Base-by-base conservation (phyloP, 2,113 vertebrate species). In the Pachypanchax playfairii region DNA sequence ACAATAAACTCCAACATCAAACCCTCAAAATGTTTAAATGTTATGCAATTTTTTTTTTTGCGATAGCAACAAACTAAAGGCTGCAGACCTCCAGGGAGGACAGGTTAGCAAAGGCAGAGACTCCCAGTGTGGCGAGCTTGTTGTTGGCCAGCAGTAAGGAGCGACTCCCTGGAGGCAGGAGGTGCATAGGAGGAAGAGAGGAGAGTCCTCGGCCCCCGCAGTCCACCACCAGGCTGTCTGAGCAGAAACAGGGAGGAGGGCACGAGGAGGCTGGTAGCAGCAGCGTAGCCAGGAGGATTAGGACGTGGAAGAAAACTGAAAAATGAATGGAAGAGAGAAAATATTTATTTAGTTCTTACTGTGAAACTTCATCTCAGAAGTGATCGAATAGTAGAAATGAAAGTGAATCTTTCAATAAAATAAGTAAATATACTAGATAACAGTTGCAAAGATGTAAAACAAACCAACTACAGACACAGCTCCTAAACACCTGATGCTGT, bases 111-210 rank as follows among this genome's bases (percentile, higher is more conserved):
- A 99, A 96, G 38, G 94, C 91, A 25, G 91, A 84, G 64, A 88
- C 89, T 0, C 94, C 93, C 79, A 99, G 90, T 17, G 77, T 86
- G 49, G 93, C 93, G 20, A 99, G 91, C 79, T 93, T 95, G 88
- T 99, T 99, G 93, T 98, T 98, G 88, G 94, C 89, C 66, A 99
- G 94, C 80, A 95, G 88, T 72, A 99, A 94, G 79, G 93, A 93
- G 68, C 91, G 94, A 43, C 93, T 94, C 76, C 93, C 90, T 2
- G 89, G 90, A 3, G 96, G 95, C 77, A 99, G 87, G 66, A 96
- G 90, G 77, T 94, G 92, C 54, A 91, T 79, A 2, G 92, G 87
- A 38, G 97, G 97, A 57, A 95, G 91, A 7, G 92, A 76, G 8
- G 93, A 91, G 77, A 99, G 94, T 53, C 94, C 95, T 48, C 93